These are phyloP conservation scores for Xiphydria camelus DNA, from an alignment of 2,888 invertebrate genomes.

Conservation along the genomic window DNA sequence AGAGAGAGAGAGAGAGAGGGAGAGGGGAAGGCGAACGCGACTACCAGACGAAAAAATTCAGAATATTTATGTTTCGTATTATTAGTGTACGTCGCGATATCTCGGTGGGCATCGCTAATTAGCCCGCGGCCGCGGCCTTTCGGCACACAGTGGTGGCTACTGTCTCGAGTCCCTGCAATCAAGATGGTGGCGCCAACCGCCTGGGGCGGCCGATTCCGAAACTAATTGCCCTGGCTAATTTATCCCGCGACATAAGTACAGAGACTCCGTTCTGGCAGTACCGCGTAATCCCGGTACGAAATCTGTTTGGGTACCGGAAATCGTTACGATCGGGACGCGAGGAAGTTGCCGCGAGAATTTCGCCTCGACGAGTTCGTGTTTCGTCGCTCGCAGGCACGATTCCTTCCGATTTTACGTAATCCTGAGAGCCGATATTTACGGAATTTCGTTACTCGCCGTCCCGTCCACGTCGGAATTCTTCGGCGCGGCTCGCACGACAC, in stretches of 20 bases:
- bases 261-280: slow-evolving; percentile 42
- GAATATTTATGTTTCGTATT: slow-evolving; percentile 56
- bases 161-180: slow-evolving; percentile 51
- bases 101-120: slow-evolving; percentile 58
- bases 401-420: too few relatives aligned
- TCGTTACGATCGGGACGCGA: slow-evolving; percentile 18
- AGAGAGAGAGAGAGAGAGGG: neutral
- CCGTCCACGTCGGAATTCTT: too few relatives aligned
- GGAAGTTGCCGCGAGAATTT: slow-evolving; percentile 13
- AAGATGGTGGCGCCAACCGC: slow-evolving; percentile 58
- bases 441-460: too few relatives aligned
- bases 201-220: slow-evolving; percentile 55
- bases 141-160: slow-evolving; percentile 57
- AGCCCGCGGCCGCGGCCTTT: slow-evolving; percentile 52
- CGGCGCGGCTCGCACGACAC: too few relatives aligned
- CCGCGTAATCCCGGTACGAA: slow-evolving; percentile 34
- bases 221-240: slow-evolving; percentile 58
- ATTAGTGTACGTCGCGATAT: slow-evolving; percentile 55
- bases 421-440: too few relatives aligned
- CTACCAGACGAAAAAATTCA: slow-evolving; percentile 45
- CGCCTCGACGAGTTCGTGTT: slow-evolving; percentile 1
- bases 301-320: slow-evolving; percentile 20
- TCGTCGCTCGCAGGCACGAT: too few relatives aligned
- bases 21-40: slow-evolving; percentile 16
- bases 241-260: slow-evolving; percentile 47